Conservation (phyloP, 1,140 invertebrate genomes). For the Carposina sasakii region DNA sequence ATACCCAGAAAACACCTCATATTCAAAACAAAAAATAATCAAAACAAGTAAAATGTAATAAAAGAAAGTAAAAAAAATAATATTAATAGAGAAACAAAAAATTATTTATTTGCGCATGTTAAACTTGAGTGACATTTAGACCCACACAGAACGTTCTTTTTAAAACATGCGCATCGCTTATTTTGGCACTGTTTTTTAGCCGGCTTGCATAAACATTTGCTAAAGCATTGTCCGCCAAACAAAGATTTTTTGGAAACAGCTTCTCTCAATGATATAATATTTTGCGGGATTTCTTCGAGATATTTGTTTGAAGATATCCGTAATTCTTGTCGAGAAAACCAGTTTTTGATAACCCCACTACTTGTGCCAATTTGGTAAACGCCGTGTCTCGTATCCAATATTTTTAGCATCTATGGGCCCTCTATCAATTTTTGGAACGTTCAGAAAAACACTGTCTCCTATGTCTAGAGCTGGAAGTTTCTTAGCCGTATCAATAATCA, state of each 20-base stretch:
- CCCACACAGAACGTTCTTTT: constrained; percentile 14
- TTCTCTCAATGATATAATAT: constrained; percentile 13
- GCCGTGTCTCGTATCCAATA: constrained; percentile 11
- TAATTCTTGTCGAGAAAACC: constrained; percentile 10
- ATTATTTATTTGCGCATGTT: constrained; percentile 14
- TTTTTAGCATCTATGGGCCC: constrained; percentile 15
- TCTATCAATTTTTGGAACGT: constrained; percentile 13
- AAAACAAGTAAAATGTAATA: too few species aligned
- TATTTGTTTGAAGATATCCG: constrained; percentile 1
- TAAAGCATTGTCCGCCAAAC: constrained; percentile 7
- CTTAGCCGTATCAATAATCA: constrained; percentile 10
- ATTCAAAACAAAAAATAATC: too few species aligned
- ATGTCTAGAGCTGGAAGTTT: constrained; percentile 13
- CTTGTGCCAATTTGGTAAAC: constrained; percentile 15
- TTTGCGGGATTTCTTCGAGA: constrained; percentile 4
- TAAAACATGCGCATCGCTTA: constrained; percentile 14
- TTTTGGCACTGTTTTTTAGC: constrained; percentile 10
- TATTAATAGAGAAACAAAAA: too few species aligned
- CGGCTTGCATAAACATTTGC: constrained; percentile 15
- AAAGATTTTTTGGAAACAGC: constrained; percentile 7
- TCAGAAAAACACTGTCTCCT: constrained; percentile 11
- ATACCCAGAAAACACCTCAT: too few species aligned
- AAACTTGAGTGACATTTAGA: constrained; percentile 13
- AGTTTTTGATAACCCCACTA: constrained; percentile 11
- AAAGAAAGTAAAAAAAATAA: too few species aligned